Percentiles rank a stretch among this genome's conserved stretches.
These are phyloP conservation scores for Apodemus sylvaticus DNA, from an alignment of 2,113 vertebrate genomes.

Conservation along the genomic window DNA sequence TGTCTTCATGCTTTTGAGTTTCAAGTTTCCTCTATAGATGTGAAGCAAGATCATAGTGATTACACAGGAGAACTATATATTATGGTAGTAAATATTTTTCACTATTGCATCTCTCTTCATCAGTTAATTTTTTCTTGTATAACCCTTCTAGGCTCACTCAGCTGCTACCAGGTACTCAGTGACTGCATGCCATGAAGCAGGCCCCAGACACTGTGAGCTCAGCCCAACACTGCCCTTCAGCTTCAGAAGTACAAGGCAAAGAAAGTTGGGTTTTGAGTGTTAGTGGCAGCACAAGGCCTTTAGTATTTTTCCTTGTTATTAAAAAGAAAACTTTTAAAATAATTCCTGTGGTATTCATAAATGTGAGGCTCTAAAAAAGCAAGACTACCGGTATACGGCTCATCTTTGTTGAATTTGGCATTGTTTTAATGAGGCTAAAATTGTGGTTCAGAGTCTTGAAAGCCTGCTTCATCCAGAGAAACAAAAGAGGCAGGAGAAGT, in stretches of 20 bases:
- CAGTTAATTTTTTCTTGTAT: neutral
- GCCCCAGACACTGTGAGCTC: neutral
- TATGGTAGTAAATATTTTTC: neutral
- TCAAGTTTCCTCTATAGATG: neutral
- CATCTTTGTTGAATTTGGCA: constrained; percentile 73
- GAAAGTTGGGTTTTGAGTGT: neutral
- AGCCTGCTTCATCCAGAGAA: constrained; percentile 59
- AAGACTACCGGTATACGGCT: constrained; percentile 52
- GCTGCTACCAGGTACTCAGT: neutral
- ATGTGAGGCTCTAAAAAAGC: constrained; percentile 52
- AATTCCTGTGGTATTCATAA: constrained; percentile 61
- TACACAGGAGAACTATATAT: neutral
- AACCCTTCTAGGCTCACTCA: neutral
- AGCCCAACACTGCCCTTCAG: neutral
- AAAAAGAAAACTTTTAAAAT: constrained; percentile 8
- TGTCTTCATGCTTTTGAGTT: neutral
- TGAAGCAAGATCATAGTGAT: neutral
- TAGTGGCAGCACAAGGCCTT: constrained; percentile 1
- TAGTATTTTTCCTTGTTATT: constrained; percentile 53
- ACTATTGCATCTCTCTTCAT: neutral
- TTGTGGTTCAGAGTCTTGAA: constrained; percentile 60
- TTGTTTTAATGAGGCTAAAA: constrained; percentile 63
- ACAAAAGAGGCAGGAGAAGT: constrained; percentile 30
- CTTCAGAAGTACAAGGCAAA: constrained; percentile 19
- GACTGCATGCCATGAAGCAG: neutral